Percentiles rank a stretch among this genome's conserved stretches.
phyloP scores from a whole-genome alignment of 2,888 invertebrate species.

The Caenorhabditis sulstoni region DNA sequence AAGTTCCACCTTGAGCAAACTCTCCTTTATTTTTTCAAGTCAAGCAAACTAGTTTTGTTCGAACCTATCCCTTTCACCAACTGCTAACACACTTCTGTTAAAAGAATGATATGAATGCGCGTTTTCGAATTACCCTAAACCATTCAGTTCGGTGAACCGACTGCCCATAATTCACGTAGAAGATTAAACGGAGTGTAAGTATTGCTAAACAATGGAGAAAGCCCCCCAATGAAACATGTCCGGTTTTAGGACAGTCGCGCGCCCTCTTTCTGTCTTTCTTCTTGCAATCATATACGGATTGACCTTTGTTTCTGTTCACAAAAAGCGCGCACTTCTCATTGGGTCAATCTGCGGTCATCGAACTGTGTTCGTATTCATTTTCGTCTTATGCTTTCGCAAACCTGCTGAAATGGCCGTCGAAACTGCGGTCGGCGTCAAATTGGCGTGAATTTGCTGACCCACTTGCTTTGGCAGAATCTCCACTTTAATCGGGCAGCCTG shows the following conservation, averaged over 20 bases:
- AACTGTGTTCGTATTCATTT: conserved; percentile 4
- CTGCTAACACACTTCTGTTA: not conserved
- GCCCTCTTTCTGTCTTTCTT: not conserved
- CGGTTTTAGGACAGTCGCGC: conserved; percentile 26
- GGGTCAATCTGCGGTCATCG: conserved; percentile 27
- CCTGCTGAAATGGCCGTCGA: conserved; percentile 69
- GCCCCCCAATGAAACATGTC: conserved; percentile 1
- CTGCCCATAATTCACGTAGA: conserved; percentile 20
- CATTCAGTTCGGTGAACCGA: conserved; percentile 5
- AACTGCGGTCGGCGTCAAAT: conserved; percentile 70
- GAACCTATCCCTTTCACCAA: not conserved
- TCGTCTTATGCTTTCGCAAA: conserved; percentile 29
- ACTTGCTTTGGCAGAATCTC: conserved; percentile 80
- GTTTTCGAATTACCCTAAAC: conserved; percentile 31
- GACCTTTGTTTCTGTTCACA: conserved; percentile 42
- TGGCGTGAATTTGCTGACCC: conserved; percentile 76
- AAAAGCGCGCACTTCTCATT: conserved; percentile 1
- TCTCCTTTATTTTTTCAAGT: not conserved
- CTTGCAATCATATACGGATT: conserved; percentile 24
- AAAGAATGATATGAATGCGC: not conserved
- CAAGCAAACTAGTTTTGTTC: not conserved
- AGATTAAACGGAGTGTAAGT: conserved; percentile 40
- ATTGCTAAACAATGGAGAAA: too few relatives aligned
- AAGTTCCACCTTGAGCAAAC: conserved; percentile 56
- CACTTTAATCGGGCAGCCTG: conserved; percentile 80